Conservation (phyloP, 2,113 vertebrate genomes). For the Lycocorax pyrrhopterus region DNA sequence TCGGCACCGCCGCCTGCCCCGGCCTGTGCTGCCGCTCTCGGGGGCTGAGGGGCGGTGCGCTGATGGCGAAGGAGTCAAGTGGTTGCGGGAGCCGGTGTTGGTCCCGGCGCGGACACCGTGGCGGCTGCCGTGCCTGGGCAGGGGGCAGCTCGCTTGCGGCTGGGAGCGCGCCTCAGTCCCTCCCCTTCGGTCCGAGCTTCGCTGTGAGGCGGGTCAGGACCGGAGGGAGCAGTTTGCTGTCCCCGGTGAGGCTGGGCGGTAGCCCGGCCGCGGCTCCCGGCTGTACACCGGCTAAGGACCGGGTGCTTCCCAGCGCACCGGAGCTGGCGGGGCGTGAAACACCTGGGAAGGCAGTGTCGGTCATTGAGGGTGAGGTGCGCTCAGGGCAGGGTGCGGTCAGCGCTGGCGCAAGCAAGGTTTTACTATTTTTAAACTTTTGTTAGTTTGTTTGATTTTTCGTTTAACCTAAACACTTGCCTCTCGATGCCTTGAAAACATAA, state of each 20-base stretch:
- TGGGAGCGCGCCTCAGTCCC: not conserved
- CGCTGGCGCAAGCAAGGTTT: not conserved
- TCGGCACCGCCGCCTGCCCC: too few relatives aligned
- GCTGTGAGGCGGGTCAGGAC: not conserved
- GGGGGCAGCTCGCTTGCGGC: not conserved
- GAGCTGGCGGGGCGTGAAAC: not conserved
- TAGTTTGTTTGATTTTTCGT: not conserved
- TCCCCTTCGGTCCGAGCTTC: not conserved
- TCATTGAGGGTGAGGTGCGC: not conserved
- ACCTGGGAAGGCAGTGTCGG: not conserved
- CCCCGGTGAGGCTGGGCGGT: not conserved
- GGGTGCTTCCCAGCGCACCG: rapidly evolving
- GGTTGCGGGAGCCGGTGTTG: not conserved
- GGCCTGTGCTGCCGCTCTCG: rapidly evolving
- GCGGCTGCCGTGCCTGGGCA: not conserved
- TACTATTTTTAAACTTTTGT: not conserved
- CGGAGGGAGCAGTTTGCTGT: too few relatives aligned
- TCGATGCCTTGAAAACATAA: not conserved
- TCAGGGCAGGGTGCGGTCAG: not conserved
- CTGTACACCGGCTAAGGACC: too few relatives aligned
- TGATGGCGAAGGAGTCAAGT: not conserved
- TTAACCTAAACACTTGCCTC: not conserved
- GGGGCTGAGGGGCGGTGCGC: not conserved
- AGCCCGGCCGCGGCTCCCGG: not conserved
- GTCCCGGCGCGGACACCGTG: not conserved